Base-by-base conservation (phyloP, 2,113 vertebrate genomes). In the Columba livia region DNA sequence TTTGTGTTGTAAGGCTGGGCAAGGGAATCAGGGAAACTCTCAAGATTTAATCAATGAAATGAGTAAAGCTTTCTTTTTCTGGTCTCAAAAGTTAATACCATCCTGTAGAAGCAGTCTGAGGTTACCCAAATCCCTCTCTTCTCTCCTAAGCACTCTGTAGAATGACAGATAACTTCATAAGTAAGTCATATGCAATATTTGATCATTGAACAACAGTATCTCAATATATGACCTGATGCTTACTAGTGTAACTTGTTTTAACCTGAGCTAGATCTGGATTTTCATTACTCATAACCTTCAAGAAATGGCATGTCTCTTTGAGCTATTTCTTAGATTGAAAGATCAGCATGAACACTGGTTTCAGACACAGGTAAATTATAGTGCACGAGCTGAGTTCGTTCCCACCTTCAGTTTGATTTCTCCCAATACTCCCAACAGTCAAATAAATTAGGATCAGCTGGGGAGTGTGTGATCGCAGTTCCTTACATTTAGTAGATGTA, bases 391-490 rank as follows among this genome's bases (percentile, higher is more conserved):
- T 56, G 32, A 62, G 25, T 38, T 84, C 1, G 15, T 38, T 62
- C 42, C 10, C 15, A 71, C 10, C 10, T 12, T 73, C 56, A 75
- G 11, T 54, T 58, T 2, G 1, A 34, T 54, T 82, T 71, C 25
- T 72, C 6, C 13, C 51, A 67, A 26, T 50, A 44, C 14, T 77
- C 12, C 47, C 2, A 2, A 47, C 9, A 48, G 29, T 58, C 10
- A 85, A 85, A 40, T n/a, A n/a, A 6, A 1, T 71, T 48, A 71
- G 38, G 23, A 88, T 62, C 18, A 31, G 7, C 31, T 60, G 15
- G 47, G 70, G 10, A 81, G 21, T 0, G 0, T 38, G 23, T 67
- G 38, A 54, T 12, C 71, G 11, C 11, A 71, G 7, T 18, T 72
- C 79, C 87, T 26, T 10, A 0, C 48, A 54, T 64, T 60, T 56